phyloP scores from a whole-genome alignment of 2,888 invertebrate species.

The Chirona hameri region DNA sequence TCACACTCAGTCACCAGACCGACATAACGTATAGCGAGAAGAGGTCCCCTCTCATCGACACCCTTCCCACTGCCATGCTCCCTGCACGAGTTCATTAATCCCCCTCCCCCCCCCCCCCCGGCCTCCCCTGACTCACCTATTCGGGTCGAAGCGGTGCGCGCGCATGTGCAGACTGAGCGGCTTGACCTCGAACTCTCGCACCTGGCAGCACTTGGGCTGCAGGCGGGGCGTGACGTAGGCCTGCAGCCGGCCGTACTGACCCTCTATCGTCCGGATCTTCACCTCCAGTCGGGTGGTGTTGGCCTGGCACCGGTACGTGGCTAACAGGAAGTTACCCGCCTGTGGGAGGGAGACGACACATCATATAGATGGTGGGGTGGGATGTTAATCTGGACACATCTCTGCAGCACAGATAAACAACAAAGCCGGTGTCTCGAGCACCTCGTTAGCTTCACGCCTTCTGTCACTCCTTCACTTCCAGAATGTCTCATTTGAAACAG shows the following conservation, averaged over 20 bases:
- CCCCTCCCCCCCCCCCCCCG: background rate
- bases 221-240: conserved; percentile 73
- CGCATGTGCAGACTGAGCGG: conserved; percentile 74
- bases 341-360: conserved; percentile 42
- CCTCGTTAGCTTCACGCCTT: too few relatives aligned
- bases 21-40: too few relatives aligned
- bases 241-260: conserved; percentile 68
- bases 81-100: too few relatives aligned
- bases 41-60: too few relatives aligned
- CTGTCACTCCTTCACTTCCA: too few relatives aligned
- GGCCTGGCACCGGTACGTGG: conserved; percentile 88
- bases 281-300: conserved; percentile 86
- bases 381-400: too few relatives aligned
- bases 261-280: conserved; percentile 74
- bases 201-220: conserved; percentile 73
- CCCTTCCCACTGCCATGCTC: too few relatives aligned
- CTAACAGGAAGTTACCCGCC: conserved; percentile 68
- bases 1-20: too few relatives aligned
- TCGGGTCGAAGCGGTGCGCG: conserved; percentile 60
- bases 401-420: too few relatives aligned
- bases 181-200: conserved; percentile 64
- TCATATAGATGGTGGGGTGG: conserved; percentile 1
- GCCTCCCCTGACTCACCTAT: conserved; percentile 50
- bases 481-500: too few relatives aligned
- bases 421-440: too few relatives aligned